Percentiles rank a stretch among this genome's conserved stretches.
phyloP scores from a whole-genome alignment of 1,140 invertebrate species.

The Drosophila sp. region DNA sequence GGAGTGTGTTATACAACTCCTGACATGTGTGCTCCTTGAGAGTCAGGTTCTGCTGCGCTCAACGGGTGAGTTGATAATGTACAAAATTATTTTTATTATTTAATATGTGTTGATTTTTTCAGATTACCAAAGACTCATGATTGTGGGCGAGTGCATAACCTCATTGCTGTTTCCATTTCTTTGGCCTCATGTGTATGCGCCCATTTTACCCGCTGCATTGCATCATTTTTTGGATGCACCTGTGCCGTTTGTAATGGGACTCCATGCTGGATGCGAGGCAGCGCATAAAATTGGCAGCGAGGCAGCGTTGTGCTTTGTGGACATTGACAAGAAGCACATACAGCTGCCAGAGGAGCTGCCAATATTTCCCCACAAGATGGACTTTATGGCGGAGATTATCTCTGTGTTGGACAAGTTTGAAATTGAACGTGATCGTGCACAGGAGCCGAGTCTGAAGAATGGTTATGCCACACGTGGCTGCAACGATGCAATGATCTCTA shows the following conservation, averaged over 20 bases:
- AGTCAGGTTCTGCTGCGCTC: slow-evolving; percentile 98
- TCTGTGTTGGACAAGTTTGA: slow-evolving; percentile 91
- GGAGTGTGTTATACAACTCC: slow-evolving; percentile 96
- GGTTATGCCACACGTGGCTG: slow-evolving; percentile 84
- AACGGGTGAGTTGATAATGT: slow-evolving; percentile 88
- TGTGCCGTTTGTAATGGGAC: slow-evolving; percentile 99
- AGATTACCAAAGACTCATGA: slow-evolving; percentile 98
- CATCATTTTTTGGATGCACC: slow-evolving; percentile 99
- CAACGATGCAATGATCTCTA: slow-evolving; percentile 86
- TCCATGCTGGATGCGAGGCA: slow-evolving; percentile 87
- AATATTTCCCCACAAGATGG: slow-evolving; percentile 94
- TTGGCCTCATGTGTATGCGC: slow-evolving; percentile 99
- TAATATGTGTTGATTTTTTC: slow-evolving; percentile 34
- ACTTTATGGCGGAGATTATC: slow-evolving; percentile 94
- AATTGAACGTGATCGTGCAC: slow-evolving; percentile 74
- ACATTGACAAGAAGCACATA: slow-evolving; percentile 96
- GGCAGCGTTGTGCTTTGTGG: slow-evolving; percentile 97
- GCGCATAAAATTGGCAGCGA: slow-evolving; percentile 87
- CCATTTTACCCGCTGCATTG: slow-evolving; percentile 97
- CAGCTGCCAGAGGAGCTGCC: slow-evolving; percentile 98
- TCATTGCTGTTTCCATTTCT: slow-evolving; percentile 96
- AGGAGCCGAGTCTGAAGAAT: slow-evolving; percentile 68
- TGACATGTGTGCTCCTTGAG: slow-evolving; percentile 97
- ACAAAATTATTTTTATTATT: too few species aligned
- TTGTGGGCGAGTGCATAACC: slow-evolving; percentile 97